These are phyloP conservation scores for Equus quagga DNA, from an alignment of 2,113 vertebrate genomes.

Conservation along the genomic window DNA sequence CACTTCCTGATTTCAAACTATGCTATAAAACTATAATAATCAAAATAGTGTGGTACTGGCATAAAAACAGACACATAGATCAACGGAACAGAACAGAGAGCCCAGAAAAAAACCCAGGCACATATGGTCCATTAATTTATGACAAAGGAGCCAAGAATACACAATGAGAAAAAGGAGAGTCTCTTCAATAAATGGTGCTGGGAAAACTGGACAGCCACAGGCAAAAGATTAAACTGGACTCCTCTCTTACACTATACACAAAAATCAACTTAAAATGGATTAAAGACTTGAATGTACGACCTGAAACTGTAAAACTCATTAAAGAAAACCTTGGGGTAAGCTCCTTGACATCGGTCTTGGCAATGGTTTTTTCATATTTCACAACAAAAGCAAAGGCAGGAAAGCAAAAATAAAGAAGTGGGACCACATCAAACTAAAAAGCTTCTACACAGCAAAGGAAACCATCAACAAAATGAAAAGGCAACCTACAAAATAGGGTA, in stretches of 20 bases:
- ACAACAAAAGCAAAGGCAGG: neutral
- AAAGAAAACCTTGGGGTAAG: neutral
- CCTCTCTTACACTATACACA: neutral
- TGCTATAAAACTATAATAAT: constrained; percentile 9
- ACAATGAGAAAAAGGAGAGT: neutral
- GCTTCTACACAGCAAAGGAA: neutral
- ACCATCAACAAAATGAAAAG: neutral
- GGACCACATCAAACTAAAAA: neutral
- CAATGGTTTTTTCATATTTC: neutral
- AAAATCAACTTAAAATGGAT: neutral
- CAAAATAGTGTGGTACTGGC: neutral
- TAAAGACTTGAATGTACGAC: neutral
- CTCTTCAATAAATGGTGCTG: neutral
- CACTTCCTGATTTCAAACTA: neutral
- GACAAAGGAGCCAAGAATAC: neutral
- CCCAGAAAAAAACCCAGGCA: neutral
- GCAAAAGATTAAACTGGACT: neutral
- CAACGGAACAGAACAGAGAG: neutral
- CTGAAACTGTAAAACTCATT: neutral
- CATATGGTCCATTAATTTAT: neutral
- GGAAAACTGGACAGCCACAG: neutral
- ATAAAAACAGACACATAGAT: neutral
- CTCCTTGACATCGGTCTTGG: neutral
- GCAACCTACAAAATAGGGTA: neutral
- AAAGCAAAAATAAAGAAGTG: neutral